Evolutionary conservation across 2,888 invertebrate species (phyloP).

Genomic region (Ophion obscuratus): DNA sequence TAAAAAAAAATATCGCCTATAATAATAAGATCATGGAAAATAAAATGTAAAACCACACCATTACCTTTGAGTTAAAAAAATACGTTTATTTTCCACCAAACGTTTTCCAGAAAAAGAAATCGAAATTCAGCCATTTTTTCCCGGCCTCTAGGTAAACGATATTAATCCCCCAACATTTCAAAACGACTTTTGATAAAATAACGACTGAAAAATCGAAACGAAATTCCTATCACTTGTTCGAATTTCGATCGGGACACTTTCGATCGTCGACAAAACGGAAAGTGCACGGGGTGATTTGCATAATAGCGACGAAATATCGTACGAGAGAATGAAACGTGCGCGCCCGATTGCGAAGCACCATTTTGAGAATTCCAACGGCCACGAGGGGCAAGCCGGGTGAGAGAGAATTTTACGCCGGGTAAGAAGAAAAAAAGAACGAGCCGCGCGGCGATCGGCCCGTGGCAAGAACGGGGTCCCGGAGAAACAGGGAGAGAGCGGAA

Average conservation of each 20-base stretch:
- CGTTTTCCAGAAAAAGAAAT: too few relatives aligned
- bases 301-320: not conserved
- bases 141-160: too few relatives aligned
- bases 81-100: too few relatives aligned
- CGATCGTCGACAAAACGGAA: not conserved
- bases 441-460: slow-evolving; percentile 40
- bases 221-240: not conserved
- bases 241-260: not conserved
- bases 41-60: too few relatives aligned
- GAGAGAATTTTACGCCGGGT: slow-evolving; percentile 60
- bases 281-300: not conserved
- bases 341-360: slow-evolving; percentile 37
- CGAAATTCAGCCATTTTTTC: too few relatives aligned
- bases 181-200: too few relatives aligned
- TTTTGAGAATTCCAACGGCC: slow-evolving; percentile 59
- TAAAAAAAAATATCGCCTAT: too few relatives aligned
- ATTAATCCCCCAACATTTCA: too few relatives aligned
- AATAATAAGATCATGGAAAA: too few relatives aligned
- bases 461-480: slow-evolving; percentile 40
- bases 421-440: slow-evolving; percentile 38
- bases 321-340: not conserved
- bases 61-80: too few relatives aligned
- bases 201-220: too few relatives aligned
- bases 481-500: slow-evolving; percentile 7
- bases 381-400: slow-evolving; percentile 52